Percentiles rank a stretch among this genome's conserved stretches.
Evolutionary conservation across 2,888 invertebrate species (phyloP).

Genomic region (Biston betularia): DNA sequence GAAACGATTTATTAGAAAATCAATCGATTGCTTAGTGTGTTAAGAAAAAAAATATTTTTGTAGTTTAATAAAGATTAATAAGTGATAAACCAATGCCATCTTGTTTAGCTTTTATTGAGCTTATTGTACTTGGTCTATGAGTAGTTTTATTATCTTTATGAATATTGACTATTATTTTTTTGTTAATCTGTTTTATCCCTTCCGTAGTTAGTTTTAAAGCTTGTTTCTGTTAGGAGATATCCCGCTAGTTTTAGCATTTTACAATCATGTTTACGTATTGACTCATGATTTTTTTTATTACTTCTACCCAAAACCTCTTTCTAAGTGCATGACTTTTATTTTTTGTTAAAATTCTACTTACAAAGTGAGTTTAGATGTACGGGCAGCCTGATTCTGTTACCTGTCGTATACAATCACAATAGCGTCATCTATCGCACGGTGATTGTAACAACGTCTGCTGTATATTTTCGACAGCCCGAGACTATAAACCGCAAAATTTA

Average conservation of each 20-base stretch:
- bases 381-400: neutral
- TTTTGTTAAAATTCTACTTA: no score
- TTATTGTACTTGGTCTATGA: slow-evolving; percentile 22
- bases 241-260: neutral
- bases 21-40: slow-evolving; percentile 54
- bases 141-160: neutral
- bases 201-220: slow-evolving; percentile 5
- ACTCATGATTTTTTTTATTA: neutral
- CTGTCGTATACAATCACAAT: neutral
- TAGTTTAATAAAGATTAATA: slow-evolving; percentile 64
- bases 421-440: neutral
- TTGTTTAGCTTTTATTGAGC: slow-evolving; percentile 74
- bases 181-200: slow-evolving; percentile 26
- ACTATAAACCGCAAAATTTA: no score
- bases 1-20: slow-evolving; percentile 44
- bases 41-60: slow-evolving; percentile 71
- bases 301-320: neutral
- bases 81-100: slow-evolving; percentile 76
- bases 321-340: no score
- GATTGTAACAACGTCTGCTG: no score
- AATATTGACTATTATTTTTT: slow-evolving; percentile 18
- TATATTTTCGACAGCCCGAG: no score
- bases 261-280: slow-evolving; percentile 1
- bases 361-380: neutral
- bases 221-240: slow-evolving; percentile 12